Evolutionary conservation across 1,140 invertebrate species (phyloP).

Genomic region (Agraylea sexmaculata): DNA sequence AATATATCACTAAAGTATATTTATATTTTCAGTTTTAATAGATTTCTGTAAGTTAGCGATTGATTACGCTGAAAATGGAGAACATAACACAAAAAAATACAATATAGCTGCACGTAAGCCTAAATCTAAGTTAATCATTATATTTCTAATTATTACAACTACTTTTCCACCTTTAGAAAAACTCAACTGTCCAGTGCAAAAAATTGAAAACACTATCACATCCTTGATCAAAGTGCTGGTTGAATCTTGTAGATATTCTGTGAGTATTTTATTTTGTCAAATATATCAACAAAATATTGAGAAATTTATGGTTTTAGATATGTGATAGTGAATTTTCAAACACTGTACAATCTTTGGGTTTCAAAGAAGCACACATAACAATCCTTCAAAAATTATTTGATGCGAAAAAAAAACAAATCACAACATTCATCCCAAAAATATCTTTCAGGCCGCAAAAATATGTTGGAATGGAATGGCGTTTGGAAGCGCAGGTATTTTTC

Average conservation of each 20-base stretch:
- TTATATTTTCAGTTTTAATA: constrained; percentile 34
- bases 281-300: neutral
- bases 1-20: too few species aligned
- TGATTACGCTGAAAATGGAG: constrained; percentile 44
- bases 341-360: constrained; percentile 6
- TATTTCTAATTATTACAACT: constrained; percentile 10
- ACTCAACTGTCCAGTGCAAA: neutral
- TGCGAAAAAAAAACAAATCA: constrained; percentile 9
- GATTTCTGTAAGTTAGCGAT: constrained; percentile 45
- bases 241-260: neutral
- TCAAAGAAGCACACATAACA: constrained; percentile 7
- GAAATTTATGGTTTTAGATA: constrained; percentile 9
- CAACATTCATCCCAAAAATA: constrained; percentile 5
- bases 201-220: neutral
- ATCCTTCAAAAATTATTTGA: constrained; percentile 11
- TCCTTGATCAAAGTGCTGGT: neutral
- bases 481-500: constrained; percentile 16
- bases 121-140: neutral
- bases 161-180: constrained; percentile 2
- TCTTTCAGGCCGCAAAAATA: constrained; percentile 9
- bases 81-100: constrained; percentile 39
- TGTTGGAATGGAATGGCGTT: constrained; percentile 16
- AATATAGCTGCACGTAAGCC: constrained; percentile 36
- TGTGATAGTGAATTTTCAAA: constrained; percentile 10
- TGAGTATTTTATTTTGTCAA: neutral